Evolutionary conservation across 2,888 invertebrate species (phyloP), one percentile per base, ranked within the genome.

Genomic region (Malacosoma neustria): DNA sequence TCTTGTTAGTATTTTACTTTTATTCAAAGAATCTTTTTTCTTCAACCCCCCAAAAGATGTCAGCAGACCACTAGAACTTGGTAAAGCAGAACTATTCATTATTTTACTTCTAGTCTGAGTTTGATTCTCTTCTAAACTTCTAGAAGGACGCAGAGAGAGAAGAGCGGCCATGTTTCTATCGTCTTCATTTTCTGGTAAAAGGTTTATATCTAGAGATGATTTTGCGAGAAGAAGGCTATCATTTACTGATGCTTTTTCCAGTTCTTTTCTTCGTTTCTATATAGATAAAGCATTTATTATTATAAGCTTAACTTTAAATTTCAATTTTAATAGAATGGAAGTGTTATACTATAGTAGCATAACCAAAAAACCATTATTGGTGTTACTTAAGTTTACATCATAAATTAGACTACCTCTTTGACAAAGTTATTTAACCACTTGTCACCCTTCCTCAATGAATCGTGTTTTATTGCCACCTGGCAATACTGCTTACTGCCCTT

Each of bases 151-250:
- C 3, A 93, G 72, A 38, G 91, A 88, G 46, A 95, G 87, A 3
- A 97, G 80, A 0, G 91, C 88, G 0, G 97, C 97, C 72, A 95
- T 84, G 62, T 90, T 90, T 36, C 89, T 87, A 62, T 98, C 97
- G 41, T 95, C 93, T 36, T 91, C 90, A 12, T 87, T 87, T 72
- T 98, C 97, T 1, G 92, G 90, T 0, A 97, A 75, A 3, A 98
- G 84, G 5, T 88, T 80, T 31, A 98, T 93, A 54, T 92, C 89
- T 12, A 97, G 76, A 11, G 94, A 93, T 14, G 91, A 90, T 65
- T 91, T 95, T 32, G 90, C 89, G 32, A 95, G 71, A 5, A 97
- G 79, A 7, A 89, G 86, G 36, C 89, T 87, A 58, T 97, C 95
- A 34, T 88, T 81, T 4, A 89, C 89, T 49, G 90, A 88, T 32